phyloP scores from a whole-genome alignment of 2,797 vertebrate genomes.

The Valencia hispanica region DNA sequence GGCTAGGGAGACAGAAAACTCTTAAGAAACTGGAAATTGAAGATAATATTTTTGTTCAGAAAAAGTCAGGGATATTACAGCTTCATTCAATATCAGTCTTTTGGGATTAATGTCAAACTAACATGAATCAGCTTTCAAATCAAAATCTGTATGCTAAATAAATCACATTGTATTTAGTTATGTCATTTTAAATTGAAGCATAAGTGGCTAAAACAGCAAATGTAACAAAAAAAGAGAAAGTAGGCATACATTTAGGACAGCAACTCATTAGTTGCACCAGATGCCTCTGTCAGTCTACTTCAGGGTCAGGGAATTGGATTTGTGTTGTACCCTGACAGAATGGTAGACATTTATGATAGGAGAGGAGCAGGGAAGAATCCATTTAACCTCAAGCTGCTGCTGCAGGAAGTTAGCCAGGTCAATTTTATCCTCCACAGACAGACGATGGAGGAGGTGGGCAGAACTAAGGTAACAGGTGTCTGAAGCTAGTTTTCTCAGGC shows the following conservation, averaged over 20 bases:
- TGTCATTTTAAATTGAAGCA: neutral
- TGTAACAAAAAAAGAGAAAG: conserved; percentile 34
- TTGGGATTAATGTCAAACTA: conserved; percentile 3
- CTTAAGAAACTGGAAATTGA: no score
- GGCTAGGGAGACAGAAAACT: no score
- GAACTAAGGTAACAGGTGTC: conserved; percentile 56
- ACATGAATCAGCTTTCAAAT: neutral
- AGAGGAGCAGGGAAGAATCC: conserved; percentile 70
- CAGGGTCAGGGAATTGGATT: conserved; percentile 74
- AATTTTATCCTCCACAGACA: conserved; percentile 48
- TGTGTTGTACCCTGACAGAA: conserved; percentile 71
- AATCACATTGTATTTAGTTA: neutral
- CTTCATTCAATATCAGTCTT: neutral
- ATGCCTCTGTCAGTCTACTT: conserved; percentile 64
- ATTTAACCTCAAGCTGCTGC: conserved; percentile 71
- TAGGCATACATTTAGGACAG: conserved; percentile 76
- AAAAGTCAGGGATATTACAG: neutral
- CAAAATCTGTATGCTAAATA: neutral
- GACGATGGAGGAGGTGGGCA: conserved; percentile 3
- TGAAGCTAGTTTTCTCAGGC: conserved; percentile 37
- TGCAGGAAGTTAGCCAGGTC: conserved; percentile 33
- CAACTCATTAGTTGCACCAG: conserved; percentile 78
- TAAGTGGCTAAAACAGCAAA: conserved; percentile 33
- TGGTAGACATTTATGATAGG: conserved; percentile 77
- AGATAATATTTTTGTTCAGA: no score